Evolutionary conservation across 1,140 invertebrate genomes (phyloP).

Genomic region (Drosophila nigromelanica): DNA sequence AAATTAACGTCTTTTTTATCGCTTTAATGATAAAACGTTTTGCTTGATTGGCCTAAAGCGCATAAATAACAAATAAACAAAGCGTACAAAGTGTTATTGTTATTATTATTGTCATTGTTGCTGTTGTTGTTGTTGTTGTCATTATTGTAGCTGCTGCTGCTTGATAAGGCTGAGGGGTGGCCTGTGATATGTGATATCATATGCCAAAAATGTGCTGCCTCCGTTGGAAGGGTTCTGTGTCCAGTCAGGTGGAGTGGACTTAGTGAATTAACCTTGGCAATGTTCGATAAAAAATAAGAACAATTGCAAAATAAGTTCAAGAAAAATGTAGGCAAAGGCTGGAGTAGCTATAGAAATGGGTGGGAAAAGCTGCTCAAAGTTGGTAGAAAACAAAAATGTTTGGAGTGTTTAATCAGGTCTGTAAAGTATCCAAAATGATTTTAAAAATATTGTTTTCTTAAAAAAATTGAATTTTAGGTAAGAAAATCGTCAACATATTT

Average conservation of each 20-base stretch:
- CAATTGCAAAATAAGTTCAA: background rate
- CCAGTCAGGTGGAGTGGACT: constrained; percentile 19
- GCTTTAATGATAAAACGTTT: constrained; percentile 77
- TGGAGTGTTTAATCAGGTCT: no score
- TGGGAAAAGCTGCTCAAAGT: background rate
- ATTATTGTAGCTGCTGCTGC: background rate
- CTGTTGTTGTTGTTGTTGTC: constrained; percentile 19
- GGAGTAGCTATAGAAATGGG: background rate
- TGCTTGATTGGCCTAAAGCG: constrained; percentile 77
- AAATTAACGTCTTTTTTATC: constrained; percentile 80
- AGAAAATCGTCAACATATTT: no score
- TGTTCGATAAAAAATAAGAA: constrained; percentile 12
- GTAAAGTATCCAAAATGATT: no score
- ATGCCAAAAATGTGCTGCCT: constrained; percentile 12
- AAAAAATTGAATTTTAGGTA: no score
- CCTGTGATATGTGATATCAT: constrained; percentile 22
- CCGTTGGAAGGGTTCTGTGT: background rate
- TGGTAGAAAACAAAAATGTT: no score
- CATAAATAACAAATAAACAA: constrained; percentile 78
- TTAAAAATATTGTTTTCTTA: no score
- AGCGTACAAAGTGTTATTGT: constrained; percentile 52
- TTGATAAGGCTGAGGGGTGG: constrained; percentile 7
- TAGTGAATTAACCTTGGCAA: constrained; percentile 20
- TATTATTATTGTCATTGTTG: constrained; percentile 41
- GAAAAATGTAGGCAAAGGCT: background rate